These are phyloP conservation scores for Lucilia sericata DNA, from an alignment of 1,140 invertebrate species.

Conservation along the genomic window DNA sequence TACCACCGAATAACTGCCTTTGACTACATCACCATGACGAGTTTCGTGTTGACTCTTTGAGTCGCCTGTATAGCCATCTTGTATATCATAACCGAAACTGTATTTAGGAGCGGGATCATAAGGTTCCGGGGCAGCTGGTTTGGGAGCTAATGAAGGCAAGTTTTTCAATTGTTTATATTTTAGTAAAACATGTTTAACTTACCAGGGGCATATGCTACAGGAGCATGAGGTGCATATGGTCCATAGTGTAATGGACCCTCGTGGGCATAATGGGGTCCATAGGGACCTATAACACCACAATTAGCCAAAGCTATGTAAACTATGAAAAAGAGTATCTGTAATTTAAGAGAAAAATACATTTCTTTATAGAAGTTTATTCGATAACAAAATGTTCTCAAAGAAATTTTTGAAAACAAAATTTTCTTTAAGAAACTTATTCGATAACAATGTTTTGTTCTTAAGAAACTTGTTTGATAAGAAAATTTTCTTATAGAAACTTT, in stretches of 20 bases:
- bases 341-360: not conserved
- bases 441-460: too few relatives aligned
- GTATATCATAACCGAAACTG: conserved; percentile 72
- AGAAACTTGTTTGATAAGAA: not conserved
- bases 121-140: conserved; percentile 67
- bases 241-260: conserved; percentile 48
- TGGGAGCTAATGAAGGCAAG: conserved; percentile 49
- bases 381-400: too few relatives aligned
- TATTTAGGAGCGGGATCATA: conserved; percentile 73
- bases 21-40: conserved; percentile 74
- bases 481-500: not conserved
- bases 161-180: not conserved
- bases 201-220: conserved; percentile 50
- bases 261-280: conserved; percentile 56
- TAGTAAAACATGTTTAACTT: conserved; percentile 9
- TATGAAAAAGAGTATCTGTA: conserved; percentile 59
- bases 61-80: conserved; percentile 73
- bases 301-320: conserved; percentile 55
- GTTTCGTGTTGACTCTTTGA: conserved; percentile 73
- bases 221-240: conserved; percentile 48
- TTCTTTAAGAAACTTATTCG: too few relatives aligned
- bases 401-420: too few relatives aligned
- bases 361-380: too few relatives aligned
- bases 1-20: conserved; percentile 74
- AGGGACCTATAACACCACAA: conserved; percentile 60